Evolutionary conservation across 2,888 invertebrate genomes (phyloP), one percentile per base, ranked within the genome.

Genomic region (Tinea semifulvella): DNA sequence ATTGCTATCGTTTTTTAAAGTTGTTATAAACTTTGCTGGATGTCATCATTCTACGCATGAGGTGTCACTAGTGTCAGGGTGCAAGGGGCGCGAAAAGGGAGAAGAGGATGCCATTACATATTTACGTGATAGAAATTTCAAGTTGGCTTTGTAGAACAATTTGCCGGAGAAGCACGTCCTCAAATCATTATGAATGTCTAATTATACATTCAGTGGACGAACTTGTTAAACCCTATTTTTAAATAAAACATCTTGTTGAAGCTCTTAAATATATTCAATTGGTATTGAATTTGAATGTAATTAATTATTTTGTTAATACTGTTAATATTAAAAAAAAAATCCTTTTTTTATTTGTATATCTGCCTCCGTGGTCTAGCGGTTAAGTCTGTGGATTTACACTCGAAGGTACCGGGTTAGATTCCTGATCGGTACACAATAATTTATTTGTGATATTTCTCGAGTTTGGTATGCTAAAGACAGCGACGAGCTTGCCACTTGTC

Each of bases 71-170:
- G 27, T 16, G 17, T 11, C 6, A 25, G 42, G 39, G 28, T 28
- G 35, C 35, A 25, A 42, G 38, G 36, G 42, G 35, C 35, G 39
- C 31, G 26, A 43, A 31, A 40, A 46, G 42, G 48, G 42, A 46
- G 46, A 46, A 43, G 47, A 43, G 28, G 40, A 43, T 52, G 52
- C 54, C 55, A 60, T 61, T 61, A 62, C 58, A 56, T 60, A 59
- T 57, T 60, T 63, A 67, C 65, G 65, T 65, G 62, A 56, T 57
- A 51, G 51, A 52, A 65, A 65, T 65, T 58, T 56, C 49, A 56
- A 63, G 52, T 49, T 45, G 48, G 46, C 45, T 46, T 44, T 48
- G 50, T 49, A 45, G 54, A 53, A 54, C 54, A 52, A 60, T 56
- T 59, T 46, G 20, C 53, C 49, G 48, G 48, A 47, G 52, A 50